Evolutionary conservation across 2,888 invertebrate species (phyloP).

Genomic region (Hydrotaea diabolus): DNA sequence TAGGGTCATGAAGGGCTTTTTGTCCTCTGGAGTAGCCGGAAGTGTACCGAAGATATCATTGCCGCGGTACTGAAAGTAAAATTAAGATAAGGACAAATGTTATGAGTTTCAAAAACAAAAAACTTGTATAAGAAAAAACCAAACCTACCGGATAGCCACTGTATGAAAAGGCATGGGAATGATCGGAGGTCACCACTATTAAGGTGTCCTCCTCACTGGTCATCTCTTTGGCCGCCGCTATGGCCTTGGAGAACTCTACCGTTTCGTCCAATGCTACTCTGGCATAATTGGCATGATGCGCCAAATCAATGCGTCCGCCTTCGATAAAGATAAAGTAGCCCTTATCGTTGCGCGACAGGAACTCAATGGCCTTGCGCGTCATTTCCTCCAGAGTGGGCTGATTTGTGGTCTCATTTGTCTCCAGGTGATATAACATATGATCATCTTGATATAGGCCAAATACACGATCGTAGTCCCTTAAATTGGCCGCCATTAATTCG

Average conservation of each 20-base stretch:
- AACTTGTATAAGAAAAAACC: background rate
- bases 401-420: conserved; percentile 81
- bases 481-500: conserved; percentile 81
- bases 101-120: too few relatives aligned
- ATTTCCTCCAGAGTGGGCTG: conserved; percentile 89
- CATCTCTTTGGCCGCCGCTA: conserved; percentile 84
- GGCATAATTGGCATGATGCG: conserved; percentile 77
- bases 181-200: conserved; percentile 90
- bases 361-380: conserved; percentile 88
- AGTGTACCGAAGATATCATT: conserved; percentile 74
- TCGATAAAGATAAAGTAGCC: conserved; percentile 91
- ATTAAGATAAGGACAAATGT: too few relatives aligned
- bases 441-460: conserved; percentile 85
- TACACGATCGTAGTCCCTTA: conserved; percentile 82
- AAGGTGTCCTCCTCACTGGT: conserved; percentile 87
- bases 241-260: conserved; percentile 88
- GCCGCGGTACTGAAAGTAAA: conserved; percentile 72
- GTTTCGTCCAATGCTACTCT: conserved; percentile 79
- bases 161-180: conserved; percentile 88
- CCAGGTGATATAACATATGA: conserved; percentile 87
- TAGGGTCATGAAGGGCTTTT: conserved; percentile 85
- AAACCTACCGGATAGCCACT: conserved; percentile 85
- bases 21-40: conserved; percentile 80
- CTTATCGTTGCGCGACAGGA: conserved; percentile 84
- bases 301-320: conserved; percentile 82